Conservation (phyloP, 2,113 vertebrate species). For the Halichoeres trimaculatus region DNA sequence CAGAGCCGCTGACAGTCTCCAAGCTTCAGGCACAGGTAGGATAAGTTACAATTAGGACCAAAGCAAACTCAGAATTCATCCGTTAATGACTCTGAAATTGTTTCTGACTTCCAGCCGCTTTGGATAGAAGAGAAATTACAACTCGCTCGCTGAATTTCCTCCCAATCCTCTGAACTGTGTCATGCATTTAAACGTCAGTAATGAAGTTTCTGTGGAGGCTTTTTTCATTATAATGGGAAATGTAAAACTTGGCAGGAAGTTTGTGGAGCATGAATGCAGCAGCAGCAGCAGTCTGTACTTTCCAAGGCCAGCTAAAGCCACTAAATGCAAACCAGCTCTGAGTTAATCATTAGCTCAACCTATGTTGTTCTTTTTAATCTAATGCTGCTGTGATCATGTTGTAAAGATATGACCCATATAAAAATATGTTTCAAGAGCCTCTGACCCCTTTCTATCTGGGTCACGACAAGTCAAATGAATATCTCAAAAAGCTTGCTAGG, state of each 20-base stretch:
- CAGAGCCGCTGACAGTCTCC: not conserved
- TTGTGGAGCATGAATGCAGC: constrained; percentile 8
- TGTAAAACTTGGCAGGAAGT: constrained; percentile 16
- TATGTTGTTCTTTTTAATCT: not conserved
- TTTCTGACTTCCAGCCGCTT: constrained; percentile 44
- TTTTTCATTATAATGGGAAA: constrained; percentile 15
- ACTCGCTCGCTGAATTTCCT: constrained; percentile 9
- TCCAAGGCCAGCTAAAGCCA: not conserved
- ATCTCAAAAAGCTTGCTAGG: too few relatives aligned
- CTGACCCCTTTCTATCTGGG: not conserved
- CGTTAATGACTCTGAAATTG: constrained; percentile 38
- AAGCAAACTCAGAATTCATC: not conserved
- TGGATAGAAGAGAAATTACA: constrained; percentile 37
- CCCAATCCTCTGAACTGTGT: constrained; percentile 26
- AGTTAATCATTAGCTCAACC: not conserved
- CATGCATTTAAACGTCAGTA: constrained; percentile 50
- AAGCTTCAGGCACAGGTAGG: constrained; percentile 66
- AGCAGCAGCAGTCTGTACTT: not conserved
- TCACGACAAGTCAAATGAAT: too few relatives aligned
- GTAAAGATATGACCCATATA: not conserved
- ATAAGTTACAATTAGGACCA: not conserved
- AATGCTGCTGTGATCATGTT: constrained; percentile 12
- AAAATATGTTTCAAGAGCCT: too few relatives aligned
- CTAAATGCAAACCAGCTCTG: not conserved
- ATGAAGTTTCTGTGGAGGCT: constrained; percentile 28